Conservation (phyloP, 2,888 invertebrate genomes). For the Aphidius colemani region DNA sequence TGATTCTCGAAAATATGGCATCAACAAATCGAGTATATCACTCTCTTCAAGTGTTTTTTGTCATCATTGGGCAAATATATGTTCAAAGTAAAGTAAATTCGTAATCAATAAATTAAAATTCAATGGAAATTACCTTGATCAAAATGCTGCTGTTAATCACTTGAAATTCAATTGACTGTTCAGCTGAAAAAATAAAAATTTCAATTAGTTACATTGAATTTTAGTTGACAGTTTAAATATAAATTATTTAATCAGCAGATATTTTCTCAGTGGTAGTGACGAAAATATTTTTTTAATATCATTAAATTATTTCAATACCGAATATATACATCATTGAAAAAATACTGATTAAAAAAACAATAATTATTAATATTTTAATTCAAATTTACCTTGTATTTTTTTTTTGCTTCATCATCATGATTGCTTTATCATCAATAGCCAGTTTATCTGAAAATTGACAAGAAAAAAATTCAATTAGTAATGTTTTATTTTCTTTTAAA, state of each 20-base stretch:
- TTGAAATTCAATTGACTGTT: not conserved
- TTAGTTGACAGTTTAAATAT: not conserved
- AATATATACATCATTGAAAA: slow-evolving; percentile 41
- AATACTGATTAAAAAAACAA: not conserved
- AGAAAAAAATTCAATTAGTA: slow-evolving; percentile 2
- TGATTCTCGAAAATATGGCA: no score
- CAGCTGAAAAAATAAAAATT: slow-evolving; percentile 3
- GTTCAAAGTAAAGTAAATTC: no score
- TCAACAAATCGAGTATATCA: no score
- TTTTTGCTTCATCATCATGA: no score
- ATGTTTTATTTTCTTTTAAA: not conserved
- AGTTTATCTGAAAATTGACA: not conserved
- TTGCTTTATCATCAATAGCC: no score
- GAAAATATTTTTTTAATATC: slow-evolving; percentile 45
- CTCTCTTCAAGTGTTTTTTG: no score
- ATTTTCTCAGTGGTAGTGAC: slow-evolving; percentile 55
- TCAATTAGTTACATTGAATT: not conserved
- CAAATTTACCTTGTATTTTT: slow-evolving; percentile 16
- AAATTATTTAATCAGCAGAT: slow-evolving; percentile 7
- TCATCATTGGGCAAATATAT: no score
- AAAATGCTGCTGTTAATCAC: no score
- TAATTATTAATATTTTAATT: not conserved
- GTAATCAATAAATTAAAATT: not conserved
- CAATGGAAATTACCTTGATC: slow-evolving; percentile 1
- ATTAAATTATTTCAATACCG: slow-evolving; percentile 41